Percentiles rank a stretch among this genome's conserved stretches.
These are phyloP conservation scores for Chondrilla cf. caribensis DNA, from an alignment of 37 sponge, comb jelly and placozoan genomes.

Conservation along the genomic window DNA sequence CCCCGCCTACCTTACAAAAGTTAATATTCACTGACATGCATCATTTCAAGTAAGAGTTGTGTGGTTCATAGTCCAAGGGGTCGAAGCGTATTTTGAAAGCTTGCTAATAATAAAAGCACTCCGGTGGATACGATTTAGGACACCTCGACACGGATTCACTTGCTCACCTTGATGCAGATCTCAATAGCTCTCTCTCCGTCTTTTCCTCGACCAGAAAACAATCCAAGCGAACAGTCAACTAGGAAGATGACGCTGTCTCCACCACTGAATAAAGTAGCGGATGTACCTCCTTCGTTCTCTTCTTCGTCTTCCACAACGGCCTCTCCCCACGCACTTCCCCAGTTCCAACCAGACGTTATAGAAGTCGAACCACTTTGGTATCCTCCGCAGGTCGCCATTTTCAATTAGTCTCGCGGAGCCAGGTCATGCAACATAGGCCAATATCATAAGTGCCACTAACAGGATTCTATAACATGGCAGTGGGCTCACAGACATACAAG, in stretches of 20 bases:
- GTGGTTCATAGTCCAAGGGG: no score
- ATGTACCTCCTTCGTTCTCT: constrained; percentile 8
- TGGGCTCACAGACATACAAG: no score
- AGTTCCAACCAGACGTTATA: constrained; percentile 34
- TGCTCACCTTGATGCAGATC: constrained; percentile 68
- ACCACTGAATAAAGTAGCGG: neutral
- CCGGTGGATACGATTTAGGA: no score
- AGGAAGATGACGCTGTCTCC: constrained; percentile 76
- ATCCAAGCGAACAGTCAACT: constrained; percentile 53
- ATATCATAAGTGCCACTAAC: no score
- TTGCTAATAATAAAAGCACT: no score
- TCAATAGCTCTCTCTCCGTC: constrained; percentile 58
- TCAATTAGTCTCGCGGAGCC: neutral
- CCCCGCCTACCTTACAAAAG: no score
- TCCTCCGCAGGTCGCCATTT: constrained; percentile 13
- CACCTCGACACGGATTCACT: no score
- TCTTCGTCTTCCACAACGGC: constrained; percentile 28
- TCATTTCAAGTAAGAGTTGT: no score
- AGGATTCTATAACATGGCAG: no score
- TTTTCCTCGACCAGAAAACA: constrained; percentile 50
- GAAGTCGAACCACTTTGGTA: neutral
- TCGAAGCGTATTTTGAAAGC: no score
- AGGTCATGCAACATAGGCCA: neutral
- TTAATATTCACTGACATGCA: no score
- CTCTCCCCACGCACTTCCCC: constrained; percentile 28